Percentiles rank a stretch among this genome's conserved stretches.
Evolutionary conservation across 2,113 vertebrate genomes (phyloP).

Genomic region (Lynx canadensis): DNA sequence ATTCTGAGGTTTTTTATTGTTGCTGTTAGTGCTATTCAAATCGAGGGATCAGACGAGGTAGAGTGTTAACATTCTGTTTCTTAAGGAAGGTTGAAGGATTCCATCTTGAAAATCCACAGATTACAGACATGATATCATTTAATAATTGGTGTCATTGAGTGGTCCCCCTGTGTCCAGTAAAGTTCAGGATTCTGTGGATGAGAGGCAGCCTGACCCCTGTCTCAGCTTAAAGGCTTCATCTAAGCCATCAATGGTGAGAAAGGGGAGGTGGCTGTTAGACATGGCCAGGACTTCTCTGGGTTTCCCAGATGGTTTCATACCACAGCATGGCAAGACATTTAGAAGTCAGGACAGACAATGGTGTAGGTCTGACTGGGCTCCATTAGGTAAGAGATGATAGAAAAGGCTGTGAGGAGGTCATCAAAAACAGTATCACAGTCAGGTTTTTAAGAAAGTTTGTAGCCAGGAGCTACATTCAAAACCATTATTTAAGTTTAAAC

Average conservation of each 20-base stretch:
- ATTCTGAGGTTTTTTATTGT: slow-evolving; percentile 14
- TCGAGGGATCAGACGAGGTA: neutral
- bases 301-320: neutral
- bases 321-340: neutral
- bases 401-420: neutral
- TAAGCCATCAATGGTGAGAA: neutral
- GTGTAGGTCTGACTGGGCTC: neutral
- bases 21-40: neutral
- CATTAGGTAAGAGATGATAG: neutral
- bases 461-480: neutral
- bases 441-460: neutral
- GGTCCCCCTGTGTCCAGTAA: neutral
- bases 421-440: neutral
- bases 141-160: neutral
- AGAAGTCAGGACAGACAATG: neutral
- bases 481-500: neutral
- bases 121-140: neutral
- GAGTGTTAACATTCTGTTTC: neutral
- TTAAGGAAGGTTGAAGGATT: neutral
- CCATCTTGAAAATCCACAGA: neutral
- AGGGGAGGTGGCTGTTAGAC: neutral
- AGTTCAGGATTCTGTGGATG: neutral
- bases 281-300: neutral
- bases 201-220: neutral
- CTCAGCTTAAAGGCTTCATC: neutral